These are phyloP conservation scores for Acleris literana DNA, from an alignment of 2,888 invertebrate species.

Conservation along the genomic window DNA sequence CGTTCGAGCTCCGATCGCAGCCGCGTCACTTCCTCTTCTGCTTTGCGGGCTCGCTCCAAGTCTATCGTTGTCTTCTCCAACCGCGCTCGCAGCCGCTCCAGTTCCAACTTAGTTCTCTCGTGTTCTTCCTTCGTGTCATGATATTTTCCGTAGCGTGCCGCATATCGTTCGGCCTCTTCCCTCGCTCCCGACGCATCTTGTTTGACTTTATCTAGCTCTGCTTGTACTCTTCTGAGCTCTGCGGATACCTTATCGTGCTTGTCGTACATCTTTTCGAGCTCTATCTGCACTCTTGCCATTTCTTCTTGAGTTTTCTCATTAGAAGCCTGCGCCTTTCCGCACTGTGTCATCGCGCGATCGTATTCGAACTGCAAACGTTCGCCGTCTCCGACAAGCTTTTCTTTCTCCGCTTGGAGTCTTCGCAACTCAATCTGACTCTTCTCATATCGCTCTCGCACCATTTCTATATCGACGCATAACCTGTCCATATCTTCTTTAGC, in stretches of 20 bases:
- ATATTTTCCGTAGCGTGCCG: constrained; percentile 89
- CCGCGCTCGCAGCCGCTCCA: constrained; percentile 90
- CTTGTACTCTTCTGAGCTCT: constrained; percentile 91
- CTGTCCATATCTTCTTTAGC: constrained; percentile 93
- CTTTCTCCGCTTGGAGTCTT: constrained; percentile 92
- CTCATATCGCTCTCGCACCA: constrained; percentile 94
- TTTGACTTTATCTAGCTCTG: constrained; percentile 87
- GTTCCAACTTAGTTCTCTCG: constrained; percentile 90
- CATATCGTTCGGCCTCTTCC: constrained; percentile 90
- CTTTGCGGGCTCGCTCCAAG: constrained; percentile 89
- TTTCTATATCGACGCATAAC: constrained; percentile 90
- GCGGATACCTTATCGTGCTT: constrained; percentile 93
- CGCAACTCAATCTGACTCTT: constrained; percentile 93
- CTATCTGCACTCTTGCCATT: constrained; percentile 92
- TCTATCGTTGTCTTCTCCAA: constrained; percentile 92
- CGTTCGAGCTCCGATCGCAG: constrained; percentile 88
- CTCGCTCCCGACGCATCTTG: constrained; percentile 90
- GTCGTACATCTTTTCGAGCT: constrained; percentile 95
- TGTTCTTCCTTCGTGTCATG: constrained; percentile 91
- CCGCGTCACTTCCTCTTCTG: constrained; percentile 86
- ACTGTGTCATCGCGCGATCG: constrained; percentile 93
- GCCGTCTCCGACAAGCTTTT: constrained; percentile 92
- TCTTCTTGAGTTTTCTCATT: constrained; percentile 96
- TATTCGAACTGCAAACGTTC: constrained; percentile 93
- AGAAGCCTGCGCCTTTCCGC: constrained; percentile 91